Evolutionary conservation across 2,113 vertebrate genomes (phyloP).

Genomic region (Machaerirhynchus nigripectus): DNA sequence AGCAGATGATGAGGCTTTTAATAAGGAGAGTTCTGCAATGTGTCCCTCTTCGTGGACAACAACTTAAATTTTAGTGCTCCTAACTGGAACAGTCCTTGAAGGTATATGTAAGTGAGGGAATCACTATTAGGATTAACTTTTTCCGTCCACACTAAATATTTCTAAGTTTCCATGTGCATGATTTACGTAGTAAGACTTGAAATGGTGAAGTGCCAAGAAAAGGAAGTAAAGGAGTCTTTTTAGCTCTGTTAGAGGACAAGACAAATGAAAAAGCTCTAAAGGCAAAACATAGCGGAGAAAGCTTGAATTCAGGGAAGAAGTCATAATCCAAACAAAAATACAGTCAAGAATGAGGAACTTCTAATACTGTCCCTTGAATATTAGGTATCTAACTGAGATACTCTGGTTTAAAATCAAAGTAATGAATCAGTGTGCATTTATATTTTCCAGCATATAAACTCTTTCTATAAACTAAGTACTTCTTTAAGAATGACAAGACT

Average conservation of each 20-base stretch:
- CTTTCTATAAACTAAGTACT: neutral
- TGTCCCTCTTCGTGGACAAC: neutral
- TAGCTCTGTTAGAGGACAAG: neutral
- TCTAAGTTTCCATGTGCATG: neutral
- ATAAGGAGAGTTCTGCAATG: neutral
- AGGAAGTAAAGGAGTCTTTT: neutral
- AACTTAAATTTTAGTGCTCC: neutral
- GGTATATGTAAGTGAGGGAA: neutral
- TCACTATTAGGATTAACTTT: neutral
- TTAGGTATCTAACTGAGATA: neutral
- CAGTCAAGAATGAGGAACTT: neutral
- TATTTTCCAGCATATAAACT: neutral
- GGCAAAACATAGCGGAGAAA: neutral
- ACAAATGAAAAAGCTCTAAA: neutral
- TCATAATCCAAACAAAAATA: neutral
- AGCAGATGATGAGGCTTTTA: neutral
- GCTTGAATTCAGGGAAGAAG: neutral
- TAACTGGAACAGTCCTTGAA: neutral
- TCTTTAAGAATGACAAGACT: neutral
- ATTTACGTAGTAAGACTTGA: neutral
- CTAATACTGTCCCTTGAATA: neutral
- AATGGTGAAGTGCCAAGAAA: neutral
- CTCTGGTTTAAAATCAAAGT: neutral
- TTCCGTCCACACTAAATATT: neutral
- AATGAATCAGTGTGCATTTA: rapidly evolving